A percentile compares a stretch with the other conserved stretches of the same genome.
Conservation (phyloP, 2,888 invertebrate species). For the Cryptocephalus moraei region DNA sequence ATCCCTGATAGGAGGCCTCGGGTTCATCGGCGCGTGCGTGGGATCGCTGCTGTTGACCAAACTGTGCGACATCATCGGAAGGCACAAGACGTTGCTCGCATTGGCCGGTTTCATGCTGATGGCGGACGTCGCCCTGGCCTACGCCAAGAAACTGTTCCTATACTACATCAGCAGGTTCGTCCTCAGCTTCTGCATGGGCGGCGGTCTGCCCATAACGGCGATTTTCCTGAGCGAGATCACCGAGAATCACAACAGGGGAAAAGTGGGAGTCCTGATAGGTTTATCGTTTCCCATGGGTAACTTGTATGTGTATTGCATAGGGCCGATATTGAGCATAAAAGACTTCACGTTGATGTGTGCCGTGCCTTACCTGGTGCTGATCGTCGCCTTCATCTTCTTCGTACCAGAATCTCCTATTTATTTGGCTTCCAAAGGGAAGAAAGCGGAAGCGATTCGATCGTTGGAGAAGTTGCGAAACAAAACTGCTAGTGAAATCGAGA, state of each 20-base stretch:
- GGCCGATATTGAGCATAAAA: conserved; percentile 39
- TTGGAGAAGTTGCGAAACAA: conserved; percentile 36
- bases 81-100: not conserved
- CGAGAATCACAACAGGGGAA: conserved; percentile 65
- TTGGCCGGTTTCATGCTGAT: not conserved
- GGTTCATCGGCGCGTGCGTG: not conserved
- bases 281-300: conserved; percentile 57
- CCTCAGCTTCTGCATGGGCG: conserved; percentile 55
- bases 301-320: conserved; percentile 55
- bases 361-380: conserved; percentile 17
- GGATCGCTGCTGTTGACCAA: not conserved
- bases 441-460: conserved; percentile 50
- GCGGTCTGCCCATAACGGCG: conserved; percentile 62
- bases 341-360: conserved; percentile 16
- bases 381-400: conserved; percentile 15
- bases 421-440: conserved; percentile 37
- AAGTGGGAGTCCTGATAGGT: conserved; percentile 57
- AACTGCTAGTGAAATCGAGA: conserved; percentile 21
- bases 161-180: conserved; percentile 44
- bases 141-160: no score
- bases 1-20: not conserved
- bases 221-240: conserved; percentile 81
- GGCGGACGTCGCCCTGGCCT: not conserved
- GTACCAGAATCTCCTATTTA: conserved; percentile 23
- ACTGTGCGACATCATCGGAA: conserved; percentile 1